phyloP scores from a whole-genome alignment of 2,888 invertebrate genomes.

The Malthinus seriepunctatus region DNA sequence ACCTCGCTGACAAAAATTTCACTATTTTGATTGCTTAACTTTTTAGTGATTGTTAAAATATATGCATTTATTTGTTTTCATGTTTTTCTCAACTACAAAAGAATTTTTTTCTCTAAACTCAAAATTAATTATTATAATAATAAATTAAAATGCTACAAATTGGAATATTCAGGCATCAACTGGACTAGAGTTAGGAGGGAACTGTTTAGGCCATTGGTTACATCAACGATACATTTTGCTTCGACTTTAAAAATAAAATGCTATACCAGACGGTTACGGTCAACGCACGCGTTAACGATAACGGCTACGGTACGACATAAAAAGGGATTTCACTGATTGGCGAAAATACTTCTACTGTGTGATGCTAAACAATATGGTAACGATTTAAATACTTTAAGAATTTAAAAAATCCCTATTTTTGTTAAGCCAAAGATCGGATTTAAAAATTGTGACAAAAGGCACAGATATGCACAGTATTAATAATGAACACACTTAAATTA shows the following conservation, averaged over 20 bases:
- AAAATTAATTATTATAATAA: conserved; percentile 10
- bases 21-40: conserved; percentile 28
- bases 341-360: background rate
- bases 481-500: conserved; percentile 38
- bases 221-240: conserved; percentile 18
- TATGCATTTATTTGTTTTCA: conserved; percentile 23
- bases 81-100: conserved; percentile 26
- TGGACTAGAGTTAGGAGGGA: conserved; percentile 57
- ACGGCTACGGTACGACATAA: too few relatives aligned
- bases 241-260: too few relatives aligned
- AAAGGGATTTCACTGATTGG: too few relatives aligned
- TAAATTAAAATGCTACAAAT: conserved; percentile 38
- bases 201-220: conserved; percentile 55
- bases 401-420: background rate
- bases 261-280: too few relatives aligned
- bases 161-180: conserved; percentile 46
- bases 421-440: background rate
- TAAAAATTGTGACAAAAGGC: conserved; percentile 24
- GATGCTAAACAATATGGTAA: conserved; percentile 4
- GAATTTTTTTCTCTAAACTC: too few relatives aligned
- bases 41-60: conserved; percentile 34
- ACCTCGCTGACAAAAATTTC: conserved; percentile 23
- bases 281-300: too few relatives aligned
- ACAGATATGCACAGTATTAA: conserved; percentile 29
- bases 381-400: conserved; percentile 3